Conservation (phyloP, 2,888 invertebrate species). For the Cephus pulcher region DNA sequence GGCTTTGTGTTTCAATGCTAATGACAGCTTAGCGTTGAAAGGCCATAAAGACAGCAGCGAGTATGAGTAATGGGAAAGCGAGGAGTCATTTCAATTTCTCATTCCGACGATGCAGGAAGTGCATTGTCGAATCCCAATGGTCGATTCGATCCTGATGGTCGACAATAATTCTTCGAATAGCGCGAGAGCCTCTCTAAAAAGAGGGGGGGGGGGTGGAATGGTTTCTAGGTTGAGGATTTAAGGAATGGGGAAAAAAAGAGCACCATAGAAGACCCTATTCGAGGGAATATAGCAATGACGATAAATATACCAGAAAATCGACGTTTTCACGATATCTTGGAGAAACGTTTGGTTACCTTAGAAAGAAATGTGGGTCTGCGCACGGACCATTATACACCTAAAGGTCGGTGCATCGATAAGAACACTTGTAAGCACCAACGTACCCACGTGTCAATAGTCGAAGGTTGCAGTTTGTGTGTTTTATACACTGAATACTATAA, state of each 20-base stretch:
- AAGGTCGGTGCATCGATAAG: neutral
- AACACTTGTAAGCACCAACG: neutral
- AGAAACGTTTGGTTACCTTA: neutral
- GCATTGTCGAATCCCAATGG: slow-evolving; percentile 11
- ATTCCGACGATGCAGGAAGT: slow-evolving; percentile 31
- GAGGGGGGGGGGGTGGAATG: too few relatives aligned
- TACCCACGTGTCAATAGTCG: neutral
- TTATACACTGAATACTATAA: neutral
- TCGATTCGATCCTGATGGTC: neutral
- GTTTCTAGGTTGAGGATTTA: neutral
- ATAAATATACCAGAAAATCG: neutral
- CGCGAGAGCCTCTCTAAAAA: neutral
- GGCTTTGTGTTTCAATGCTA: slow-evolving; percentile 18
- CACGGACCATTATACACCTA: neutral
- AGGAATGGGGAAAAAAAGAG: neutral
- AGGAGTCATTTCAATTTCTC: slow-evolving; percentile 38
- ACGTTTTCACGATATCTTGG: neutral
- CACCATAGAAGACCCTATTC: neutral
- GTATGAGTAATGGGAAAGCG: slow-evolving; percentile 43
- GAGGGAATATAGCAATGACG: neutral
- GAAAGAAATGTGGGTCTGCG: neutral
- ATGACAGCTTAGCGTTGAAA: slow-evolving; percentile 31
- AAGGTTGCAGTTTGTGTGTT: neutral
- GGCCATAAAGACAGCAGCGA: slow-evolving; percentile 9
- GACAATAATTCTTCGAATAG: neutral